Percentiles rank a stretch among this genome's conserved stretches.
Conservation (phyloP, 2,888 invertebrate species). For the Allacma fusca region DNA sequence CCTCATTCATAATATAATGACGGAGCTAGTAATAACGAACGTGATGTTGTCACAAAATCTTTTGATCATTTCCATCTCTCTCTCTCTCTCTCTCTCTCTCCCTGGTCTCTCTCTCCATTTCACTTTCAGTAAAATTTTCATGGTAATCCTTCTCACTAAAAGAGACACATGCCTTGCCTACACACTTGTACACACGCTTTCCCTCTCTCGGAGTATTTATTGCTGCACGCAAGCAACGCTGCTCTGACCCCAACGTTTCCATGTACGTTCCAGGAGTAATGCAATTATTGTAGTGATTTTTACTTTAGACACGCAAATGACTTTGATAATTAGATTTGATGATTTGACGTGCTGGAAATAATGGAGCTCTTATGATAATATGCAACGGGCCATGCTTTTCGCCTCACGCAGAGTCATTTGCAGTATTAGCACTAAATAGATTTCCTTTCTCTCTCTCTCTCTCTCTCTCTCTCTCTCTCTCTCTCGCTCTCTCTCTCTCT, state of each 20-base stretch:
- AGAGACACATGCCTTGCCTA: too few relatives aligned
- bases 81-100: constrained; percentile 8
- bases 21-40: constrained; percentile 2
- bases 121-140: constrained; percentile 1
- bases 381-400: too few relatives aligned
- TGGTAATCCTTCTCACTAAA: too few relatives aligned
- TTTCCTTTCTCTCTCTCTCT: constrained; percentile 14
- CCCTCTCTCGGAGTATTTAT: neutral
- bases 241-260: neutral
- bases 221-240: too few relatives aligned
- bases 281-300: constrained; percentile 4
- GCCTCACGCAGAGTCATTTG: neutral
- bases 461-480: constrained; percentile 2
- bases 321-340: constrained; percentile 25
- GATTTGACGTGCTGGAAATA: constrained; percentile 25
- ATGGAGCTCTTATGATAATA: constrained; percentile 28
- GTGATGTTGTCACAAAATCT: constrained; percentile 20
- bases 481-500: constrained; percentile 5
- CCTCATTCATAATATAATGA: neutral
- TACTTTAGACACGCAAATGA: constrained; percentile 11
- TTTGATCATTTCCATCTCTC: constrained; percentile 16
- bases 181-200: neutral
- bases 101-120: neutral
- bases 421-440: constrained; percentile 34
- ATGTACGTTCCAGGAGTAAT: neutral